Evolutionary conservation across 1,140 invertebrate genomes (phyloP).

Genomic region (Drosophila ercepeae): DNA sequence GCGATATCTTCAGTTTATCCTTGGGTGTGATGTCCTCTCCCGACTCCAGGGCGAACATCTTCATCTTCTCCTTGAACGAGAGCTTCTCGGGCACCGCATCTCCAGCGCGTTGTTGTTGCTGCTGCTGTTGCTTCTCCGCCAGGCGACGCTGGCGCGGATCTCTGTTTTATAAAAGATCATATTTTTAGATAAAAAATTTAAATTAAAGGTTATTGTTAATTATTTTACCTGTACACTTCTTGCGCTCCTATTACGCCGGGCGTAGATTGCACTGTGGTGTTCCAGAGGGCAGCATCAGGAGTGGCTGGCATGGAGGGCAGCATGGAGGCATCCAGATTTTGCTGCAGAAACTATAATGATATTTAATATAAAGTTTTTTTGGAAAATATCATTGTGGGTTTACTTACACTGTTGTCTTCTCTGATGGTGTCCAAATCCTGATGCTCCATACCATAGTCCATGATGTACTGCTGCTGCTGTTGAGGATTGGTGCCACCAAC

Average conservation of each 20-base stretch:
- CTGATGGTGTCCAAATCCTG: constrained; percentile 86
- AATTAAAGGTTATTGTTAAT: background rate
- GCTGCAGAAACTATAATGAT: constrained; percentile 17
- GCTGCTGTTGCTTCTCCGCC: constrained; percentile 91
- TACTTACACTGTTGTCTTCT: constrained; percentile 92
- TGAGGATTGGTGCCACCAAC: constrained; percentile 32
- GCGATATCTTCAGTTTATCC: constrained; percentile 96
- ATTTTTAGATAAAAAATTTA: background rate
- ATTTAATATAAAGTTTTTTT: background rate
- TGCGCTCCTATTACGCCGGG: constrained; percentile 97
- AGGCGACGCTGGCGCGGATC: constrained; percentile 93
- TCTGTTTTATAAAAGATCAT: constrained; percentile 83
- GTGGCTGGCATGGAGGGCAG: constrained; percentile 86
- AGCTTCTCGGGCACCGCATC: constrained; percentile 93
- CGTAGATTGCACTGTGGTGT: constrained; percentile 86
- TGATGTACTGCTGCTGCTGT: constrained; percentile 55
- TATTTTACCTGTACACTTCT: constrained; percentile 92
- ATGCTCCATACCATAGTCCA: constrained; percentile 61
- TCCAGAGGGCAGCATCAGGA: constrained; percentile 86
- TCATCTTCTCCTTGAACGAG: constrained; percentile 98
- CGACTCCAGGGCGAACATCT: constrained; percentile 97
- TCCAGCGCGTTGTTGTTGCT: constrained; percentile 87
- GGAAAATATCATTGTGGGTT: too few relatives aligned
- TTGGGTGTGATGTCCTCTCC: constrained; percentile 94
- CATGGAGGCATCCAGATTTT: constrained; percentile 72